Conservation (phyloP, 2,113 vertebrate genomes). For the Egretta garzetta region DNA sequence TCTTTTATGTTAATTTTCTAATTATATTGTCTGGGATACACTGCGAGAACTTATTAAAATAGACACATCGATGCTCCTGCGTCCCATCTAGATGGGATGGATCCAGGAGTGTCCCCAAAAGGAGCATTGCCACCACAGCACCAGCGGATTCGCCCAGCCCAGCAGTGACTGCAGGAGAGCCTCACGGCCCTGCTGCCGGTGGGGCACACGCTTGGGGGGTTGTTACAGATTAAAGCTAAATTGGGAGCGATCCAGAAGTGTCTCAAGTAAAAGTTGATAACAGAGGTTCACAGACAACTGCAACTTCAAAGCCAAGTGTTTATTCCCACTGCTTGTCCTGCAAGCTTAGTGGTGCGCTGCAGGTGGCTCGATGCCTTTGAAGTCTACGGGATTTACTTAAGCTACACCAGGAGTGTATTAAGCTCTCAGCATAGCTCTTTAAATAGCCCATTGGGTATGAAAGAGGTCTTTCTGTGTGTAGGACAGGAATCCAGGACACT, state of each 20-base stretch:
- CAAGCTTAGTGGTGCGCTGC: not conserved
- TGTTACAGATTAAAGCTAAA: not conserved
- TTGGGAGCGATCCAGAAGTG: not conserved
- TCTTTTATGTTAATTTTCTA: constrained; percentile 63
- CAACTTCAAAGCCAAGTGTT: not conserved
- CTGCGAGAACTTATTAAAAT: not conserved
- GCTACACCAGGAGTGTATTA: not conserved
- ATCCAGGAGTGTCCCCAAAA: not conserved
- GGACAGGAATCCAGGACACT: not conserved
- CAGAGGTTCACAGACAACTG: not conserved
- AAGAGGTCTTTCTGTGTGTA: not conserved
- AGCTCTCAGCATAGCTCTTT: not conserved
- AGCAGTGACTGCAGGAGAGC: not conserved
- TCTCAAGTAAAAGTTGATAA: not conserved
- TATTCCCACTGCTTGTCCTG: not conserved
- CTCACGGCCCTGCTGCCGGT: not conserved
- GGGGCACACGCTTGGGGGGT: too few species aligned
- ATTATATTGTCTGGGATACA: constrained; percentile 22
- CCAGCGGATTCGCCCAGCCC: not conserved
- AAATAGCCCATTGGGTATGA: not conserved
- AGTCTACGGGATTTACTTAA: not conserved
- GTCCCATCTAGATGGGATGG: not conserved
- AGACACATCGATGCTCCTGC: not conserved
- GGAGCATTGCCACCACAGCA: not conserved
- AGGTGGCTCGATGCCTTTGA: not conserved